phyloP scores from a whole-genome alignment of 92 coral and sea anemone genomes.

The Epizoanthus stellaris region DNA sequence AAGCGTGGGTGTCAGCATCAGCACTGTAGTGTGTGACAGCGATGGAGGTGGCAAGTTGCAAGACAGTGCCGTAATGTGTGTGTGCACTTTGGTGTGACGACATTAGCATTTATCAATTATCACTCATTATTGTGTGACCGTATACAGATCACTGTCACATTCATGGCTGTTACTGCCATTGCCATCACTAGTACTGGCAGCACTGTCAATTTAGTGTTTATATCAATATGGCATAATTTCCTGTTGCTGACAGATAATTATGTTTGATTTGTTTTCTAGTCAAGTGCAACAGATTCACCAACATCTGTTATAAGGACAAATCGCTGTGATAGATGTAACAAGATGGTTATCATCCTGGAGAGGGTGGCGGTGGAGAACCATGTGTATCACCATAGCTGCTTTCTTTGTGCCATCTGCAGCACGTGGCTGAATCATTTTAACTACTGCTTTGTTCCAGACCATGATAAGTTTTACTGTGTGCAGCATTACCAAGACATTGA shows the following conservation, averaged over 20 bases:
- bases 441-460: constrained; percentile 95
- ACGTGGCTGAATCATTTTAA: constrained; percentile 88
- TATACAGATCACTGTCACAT: no score
- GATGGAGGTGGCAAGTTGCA: no score
- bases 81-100: no score
- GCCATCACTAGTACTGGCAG: no score
- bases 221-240: not conserved
- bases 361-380: constrained; percentile 90
- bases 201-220: not conserved
- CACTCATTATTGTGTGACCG: no score
- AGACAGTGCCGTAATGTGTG: no score
- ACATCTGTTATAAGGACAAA: constrained; percentile 54
- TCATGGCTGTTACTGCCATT: no score
- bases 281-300: constrained; percentile 6
- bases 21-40: no score
- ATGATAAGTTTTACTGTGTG: constrained; percentile 94
- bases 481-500: constrained; percentile 94
- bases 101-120: no score
- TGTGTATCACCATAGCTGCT: constrained; percentile 89
- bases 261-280: not conserved
- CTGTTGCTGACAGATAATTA: constrained; percentile 24
- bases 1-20: no score
- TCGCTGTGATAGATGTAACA: constrained; percentile 79
- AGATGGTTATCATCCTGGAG: constrained; percentile 74
- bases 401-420: constrained; percentile 90